phyloP scores from a whole-genome alignment of 2,888 invertebrate genomes.

The Anodontia alba region DNA sequence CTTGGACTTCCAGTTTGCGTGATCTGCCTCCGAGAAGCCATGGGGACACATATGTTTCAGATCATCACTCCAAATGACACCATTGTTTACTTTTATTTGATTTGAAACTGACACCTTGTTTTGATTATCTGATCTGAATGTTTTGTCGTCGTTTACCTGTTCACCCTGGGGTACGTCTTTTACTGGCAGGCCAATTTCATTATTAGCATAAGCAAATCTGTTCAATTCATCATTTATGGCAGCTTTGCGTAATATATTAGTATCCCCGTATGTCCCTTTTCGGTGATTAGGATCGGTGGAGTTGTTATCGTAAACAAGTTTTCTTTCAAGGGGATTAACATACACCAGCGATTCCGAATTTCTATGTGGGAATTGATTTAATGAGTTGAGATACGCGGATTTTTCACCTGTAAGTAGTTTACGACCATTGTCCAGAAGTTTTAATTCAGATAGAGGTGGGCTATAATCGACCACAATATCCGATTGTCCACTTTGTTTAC shows the following conservation, averaged over 20 bases:
- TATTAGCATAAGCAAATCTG: constrained; percentile 8
- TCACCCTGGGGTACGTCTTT: constrained; percentile 1
- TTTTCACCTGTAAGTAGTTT: constrained; percentile 42
- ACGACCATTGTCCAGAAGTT: constrained; percentile 44
- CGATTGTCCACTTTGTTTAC: constrained; percentile 45
- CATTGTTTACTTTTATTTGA: constrained; percentile 25
- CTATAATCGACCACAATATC: constrained; percentile 42
- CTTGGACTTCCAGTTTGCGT: constrained; percentile 89
- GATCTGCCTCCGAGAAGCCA: constrained; percentile 59
- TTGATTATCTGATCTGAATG: constrained; percentile 15
- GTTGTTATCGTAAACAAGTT: constrained; percentile 58
- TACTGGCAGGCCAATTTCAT: background rate
- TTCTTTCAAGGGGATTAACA: constrained; percentile 51
- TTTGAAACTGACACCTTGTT: constrained; percentile 19
- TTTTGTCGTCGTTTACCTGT: background rate
- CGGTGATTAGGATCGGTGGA: constrained; percentile 34
- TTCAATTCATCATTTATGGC: constrained; percentile 14
- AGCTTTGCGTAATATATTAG: background rate
- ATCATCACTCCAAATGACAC: constrained; percentile 66
- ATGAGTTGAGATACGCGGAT: constrained; percentile 40
- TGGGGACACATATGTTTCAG: constrained; percentile 67
- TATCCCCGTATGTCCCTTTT: constrained; percentile 15
- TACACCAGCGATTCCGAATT: constrained; percentile 55
- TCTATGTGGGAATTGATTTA: constrained; percentile 39
- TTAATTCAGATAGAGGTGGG: constrained; percentile 26